These are phyloP conservation scores for Cacoxenus indagator DNA, from an alignment of 2,888 invertebrate genomes.

Conservation along the genomic window DNA sequence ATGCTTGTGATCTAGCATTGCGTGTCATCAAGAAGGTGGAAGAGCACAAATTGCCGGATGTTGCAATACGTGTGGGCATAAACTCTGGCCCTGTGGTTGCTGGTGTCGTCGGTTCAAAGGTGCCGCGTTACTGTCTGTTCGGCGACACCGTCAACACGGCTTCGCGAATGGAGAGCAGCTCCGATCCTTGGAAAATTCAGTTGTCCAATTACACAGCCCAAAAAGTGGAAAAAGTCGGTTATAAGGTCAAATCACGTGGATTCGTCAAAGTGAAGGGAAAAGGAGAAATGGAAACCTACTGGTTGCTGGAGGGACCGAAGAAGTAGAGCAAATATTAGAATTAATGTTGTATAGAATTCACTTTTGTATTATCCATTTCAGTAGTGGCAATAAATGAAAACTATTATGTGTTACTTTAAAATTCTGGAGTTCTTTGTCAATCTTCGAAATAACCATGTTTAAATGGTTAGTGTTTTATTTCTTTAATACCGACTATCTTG, in stretches of 20 bases:
- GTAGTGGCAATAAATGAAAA: no score
- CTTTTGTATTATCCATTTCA: no score
- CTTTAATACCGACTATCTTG: no score
- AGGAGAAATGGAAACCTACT: constrained; percentile 89
- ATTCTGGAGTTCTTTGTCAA: no score
- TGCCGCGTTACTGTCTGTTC: constrained; percentile 89
- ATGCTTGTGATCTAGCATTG: constrained; percentile 84
- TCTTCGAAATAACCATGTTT: no score
- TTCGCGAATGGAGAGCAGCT: constrained; percentile 85
- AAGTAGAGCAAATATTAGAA: constrained; percentile 16
- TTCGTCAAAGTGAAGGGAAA: constrained; percentile 88
- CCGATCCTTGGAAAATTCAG: constrained; percentile 80
- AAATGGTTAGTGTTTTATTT: no score
- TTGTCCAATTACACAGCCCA: constrained; percentile 81
- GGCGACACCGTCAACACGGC: constrained; percentile 94
- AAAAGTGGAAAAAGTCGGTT: constrained; percentile 77
- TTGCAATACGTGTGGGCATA: constrained; percentile 77
- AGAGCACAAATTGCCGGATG: constrained; percentile 76
- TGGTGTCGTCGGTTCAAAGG: constrained; percentile 87
- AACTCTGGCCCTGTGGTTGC: constrained; percentile 91
- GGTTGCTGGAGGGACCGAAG: constrained; percentile 77
- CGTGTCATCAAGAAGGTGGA: constrained; percentile 80
- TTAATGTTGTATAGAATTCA: no score
- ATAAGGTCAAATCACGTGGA: constrained; percentile 80
- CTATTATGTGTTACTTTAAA: no score